Conservation (phyloP, 2,888 invertebrate genomes). For the Drosophila demipolita region DNA sequence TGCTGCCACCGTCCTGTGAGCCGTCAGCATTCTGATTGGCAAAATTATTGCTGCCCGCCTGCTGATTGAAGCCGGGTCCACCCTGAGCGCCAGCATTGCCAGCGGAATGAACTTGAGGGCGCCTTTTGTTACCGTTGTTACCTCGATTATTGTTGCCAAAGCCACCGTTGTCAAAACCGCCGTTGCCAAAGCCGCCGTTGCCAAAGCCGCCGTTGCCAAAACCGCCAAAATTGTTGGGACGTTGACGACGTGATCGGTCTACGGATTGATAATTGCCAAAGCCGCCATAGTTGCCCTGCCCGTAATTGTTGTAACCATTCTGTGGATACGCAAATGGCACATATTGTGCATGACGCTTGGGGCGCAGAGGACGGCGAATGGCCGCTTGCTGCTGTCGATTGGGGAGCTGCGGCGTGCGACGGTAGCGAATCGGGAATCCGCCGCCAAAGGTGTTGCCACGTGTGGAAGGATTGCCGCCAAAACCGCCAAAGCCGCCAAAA, state of each 20-base stretch:
- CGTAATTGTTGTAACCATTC: background rate
- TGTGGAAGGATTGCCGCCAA: constrained; percentile 61
- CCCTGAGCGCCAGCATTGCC: constrained; percentile 73
- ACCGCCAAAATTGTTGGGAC: constrained; percentile 4
- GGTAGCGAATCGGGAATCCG: constrained; percentile 30
- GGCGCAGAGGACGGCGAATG: constrained; percentile 37
- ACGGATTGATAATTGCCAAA: background rate
- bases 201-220: constrained; percentile 24
- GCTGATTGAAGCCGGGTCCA: constrained; percentile 74
- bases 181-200: constrained; percentile 11
- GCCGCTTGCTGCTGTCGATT: background rate
- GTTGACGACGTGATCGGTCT: constrained; percentile 1
- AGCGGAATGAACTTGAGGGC: constrained; percentile 46
- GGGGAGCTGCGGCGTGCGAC: constrained; percentile 40
- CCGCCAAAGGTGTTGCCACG: constrained; percentile 48
- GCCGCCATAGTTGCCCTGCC: constrained; percentile 20
- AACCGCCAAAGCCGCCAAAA: constrained; percentile 59
- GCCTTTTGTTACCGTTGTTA: constrained; percentile 35
- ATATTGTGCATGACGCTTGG: constrained; percentile 71
- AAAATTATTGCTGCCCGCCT: constrained; percentile 82
- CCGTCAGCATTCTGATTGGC: constrained; percentile 55
- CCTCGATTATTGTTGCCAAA: constrained; percentile 38
- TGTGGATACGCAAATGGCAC: constrained; percentile 70
- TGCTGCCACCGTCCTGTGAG: constrained; percentile 70
- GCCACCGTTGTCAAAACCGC: constrained; percentile 13